Evolutionary conservation across 2,888 invertebrate species (phyloP).

Genomic region (Drosophila villosipedis): DNA sequence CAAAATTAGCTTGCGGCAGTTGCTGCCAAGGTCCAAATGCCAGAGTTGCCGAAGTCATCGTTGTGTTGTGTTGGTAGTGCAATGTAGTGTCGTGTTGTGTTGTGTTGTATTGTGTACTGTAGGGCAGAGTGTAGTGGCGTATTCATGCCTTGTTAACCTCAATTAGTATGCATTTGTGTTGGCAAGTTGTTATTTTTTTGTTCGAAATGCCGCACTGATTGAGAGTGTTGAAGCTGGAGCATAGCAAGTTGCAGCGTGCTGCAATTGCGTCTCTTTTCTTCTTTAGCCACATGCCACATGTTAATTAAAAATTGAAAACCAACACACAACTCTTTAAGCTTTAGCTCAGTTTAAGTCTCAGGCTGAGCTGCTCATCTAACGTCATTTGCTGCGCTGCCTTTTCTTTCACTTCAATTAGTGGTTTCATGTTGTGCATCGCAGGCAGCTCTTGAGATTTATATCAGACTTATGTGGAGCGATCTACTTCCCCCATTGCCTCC

Average conservation of each 20-base stretch:
- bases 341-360: background rate
- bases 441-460: conserved; percentile 74
- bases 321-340: conserved; percentile 38
- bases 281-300: conserved; percentile 64
- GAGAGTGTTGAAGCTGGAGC: conserved; percentile 46
- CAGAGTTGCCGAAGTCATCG: conserved; percentile 1
- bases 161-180: conserved; percentile 69
- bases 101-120: background rate
- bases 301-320: conserved; percentile 76
- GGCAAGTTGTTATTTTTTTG: conserved; percentile 16
- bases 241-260: conserved; percentile 10
- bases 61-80: background rate
- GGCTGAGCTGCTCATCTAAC: conserved; percentile 42
- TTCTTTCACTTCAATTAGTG: conserved; percentile 82
- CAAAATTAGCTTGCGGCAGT: conserved; percentile 12
- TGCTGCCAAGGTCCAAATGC: conserved; percentile 13
- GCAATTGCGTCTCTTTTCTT: conserved; percentile 38
- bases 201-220: conserved; percentile 49
- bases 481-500: background rate
- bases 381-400: conserved; percentile 50
- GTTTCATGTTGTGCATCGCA: conserved; percentile 77
- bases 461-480: conserved; percentile 66
- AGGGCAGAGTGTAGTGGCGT: background rate
- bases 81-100: background rate
- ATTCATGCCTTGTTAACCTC: conserved; percentile 68